Base-by-base conservation (phyloP, 2,797 vertebrate genomes). In the Furcifer pardalis region DNA sequence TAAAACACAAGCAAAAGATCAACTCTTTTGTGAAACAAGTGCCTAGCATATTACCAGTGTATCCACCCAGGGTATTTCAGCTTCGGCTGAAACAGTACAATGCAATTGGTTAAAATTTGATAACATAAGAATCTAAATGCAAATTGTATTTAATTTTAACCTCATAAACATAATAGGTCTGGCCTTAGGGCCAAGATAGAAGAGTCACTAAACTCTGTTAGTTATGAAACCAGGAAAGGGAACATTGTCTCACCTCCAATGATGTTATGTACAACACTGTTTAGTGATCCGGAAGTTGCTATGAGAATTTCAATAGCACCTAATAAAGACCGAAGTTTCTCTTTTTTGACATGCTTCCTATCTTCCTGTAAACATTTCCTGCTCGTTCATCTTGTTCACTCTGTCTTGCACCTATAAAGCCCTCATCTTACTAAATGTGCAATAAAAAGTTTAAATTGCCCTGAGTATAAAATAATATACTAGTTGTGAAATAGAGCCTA, bases 191-290 rank as follows among this genome's bases (percentile, higher is more conserved):
- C 91, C 93, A 88, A 92, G 85, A 82, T 86, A 92, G 82, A 85
- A 89, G 79, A 42, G 60, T 93, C 94, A 95, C 93, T 75, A 23
- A 63, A 52, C 92, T 94, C 86, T 89, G 88, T 90, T 77, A 82
- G 85, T 87, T 73, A 84, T 4, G 69, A 59, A 91, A 76, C 63
- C 84, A 81, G 84, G 86, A 85, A 91, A 91, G 77, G 88, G 81
- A 76, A 86, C 65, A 77, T 37, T 62, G 32, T 77, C 27, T 77
- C 44, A 35, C 49, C 42, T 81, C 32, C 52, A 19, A 1, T 69
- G 30, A 32, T 86, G 52, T 63, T 35, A 52, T 71, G 63, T 71
- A 42, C 49, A 71, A n/a, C 7, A 59, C 37, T 68, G 62, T 19
- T 77, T 81, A 69, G 79, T n/a, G 79, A 82, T 82, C 35, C 12